Evolutionary conservation across 2,888 invertebrate species (phyloP), one percentile per base, ranked within the genome.

Genomic region (Linnaemya vulpina): DNA sequence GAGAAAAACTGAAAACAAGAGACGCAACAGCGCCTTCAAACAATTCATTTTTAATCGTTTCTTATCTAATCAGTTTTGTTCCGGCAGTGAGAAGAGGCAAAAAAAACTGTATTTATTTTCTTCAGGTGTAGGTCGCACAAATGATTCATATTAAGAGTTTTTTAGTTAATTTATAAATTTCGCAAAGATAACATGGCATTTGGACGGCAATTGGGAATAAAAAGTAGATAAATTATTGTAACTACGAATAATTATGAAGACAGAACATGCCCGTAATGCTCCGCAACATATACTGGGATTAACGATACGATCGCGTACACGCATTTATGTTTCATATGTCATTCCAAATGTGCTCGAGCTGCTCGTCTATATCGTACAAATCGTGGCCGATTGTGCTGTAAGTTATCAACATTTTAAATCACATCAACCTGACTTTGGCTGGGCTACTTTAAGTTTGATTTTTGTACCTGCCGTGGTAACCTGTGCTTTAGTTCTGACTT

Each of bases 341-440:
- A 89, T 95, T 46, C 95, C 95, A 63, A 92, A 93, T 4, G 85
- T 94, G n/a, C 88, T 94, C 46, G 94, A 94, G 13, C 94, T 95
- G 58, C 86, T 94, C 1, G 91, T 96, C 38, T 97, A 95, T 88
- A 93, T 96, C 46, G 92, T 95, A 4, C 93, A 96, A 71, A 94
- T 96, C 51, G 94, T 95, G 20, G 94, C 94, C 55, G 96, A 96
- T 89, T 90, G 95, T 40, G 94, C 95, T 0, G 93, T 96, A 1
- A 94, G 95, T 68, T 93, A 94, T 84, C 94, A 95, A 89, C 95
- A 96, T 89, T 94, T 94, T 86, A 92, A 92, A 20, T 94, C 94
- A 88, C 93, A 93, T 5, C 94, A 95, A 90, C 92, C 94, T 17
- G 90, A 92, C 79, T 93, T 93, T 89, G 94, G 92, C 2, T 90